Evolutionary conservation across 2,113 vertebrate genomes (phyloP), one percentile per base, ranked within the genome.

Genomic region (Naja naja): DNA sequence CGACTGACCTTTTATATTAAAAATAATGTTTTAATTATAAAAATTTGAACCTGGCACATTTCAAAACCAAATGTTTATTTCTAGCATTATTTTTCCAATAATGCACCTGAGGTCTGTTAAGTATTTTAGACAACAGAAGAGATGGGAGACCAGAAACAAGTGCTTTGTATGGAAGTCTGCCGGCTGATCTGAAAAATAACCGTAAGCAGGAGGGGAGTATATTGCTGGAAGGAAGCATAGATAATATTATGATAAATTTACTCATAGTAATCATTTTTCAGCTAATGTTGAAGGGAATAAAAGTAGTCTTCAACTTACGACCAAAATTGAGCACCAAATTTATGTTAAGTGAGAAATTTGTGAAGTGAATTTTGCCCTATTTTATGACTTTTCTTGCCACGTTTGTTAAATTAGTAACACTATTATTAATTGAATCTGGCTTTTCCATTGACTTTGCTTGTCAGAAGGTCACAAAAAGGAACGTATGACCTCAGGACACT

Each of bases 211-310:
- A 2, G n/a, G 30, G 4, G 30, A 74, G 14, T 18, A 74, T 34
- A 7, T 14, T 34, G 64, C n/a, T 34, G n/a, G 30, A 16, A 34
- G 64, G 30, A 69, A 12, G 69, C 69, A 39, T 39, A 81, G 69
- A 81, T 39, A 39, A 39, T 81, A 81, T 81, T 39, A 34, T 81
- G 69, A 81, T 81, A 39, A 81, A 39, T 81, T 20, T 81, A 81
- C 1, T 39, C 69, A 81, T 81, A 16, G 69, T 39, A 39, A 81
- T 39, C 4, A 11, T 47, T 55, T 94, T 94, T 93, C 69, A 93
- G 30, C 22, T n/a, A 91, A 91, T 30, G 30, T 43, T 27, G 27
- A 69, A 10, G 30, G 58, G 92, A 94, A 12, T 95, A 69, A n/a
- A n/a, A 11, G 60, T 14, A 64, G 11, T 69, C 30, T n/a, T n/a